Evolutionary conservation across 2,797 vertebrate genomes (phyloP), one percentile per base, ranked within the genome.

Genomic region (Urosaurus nigricauda): DNA sequence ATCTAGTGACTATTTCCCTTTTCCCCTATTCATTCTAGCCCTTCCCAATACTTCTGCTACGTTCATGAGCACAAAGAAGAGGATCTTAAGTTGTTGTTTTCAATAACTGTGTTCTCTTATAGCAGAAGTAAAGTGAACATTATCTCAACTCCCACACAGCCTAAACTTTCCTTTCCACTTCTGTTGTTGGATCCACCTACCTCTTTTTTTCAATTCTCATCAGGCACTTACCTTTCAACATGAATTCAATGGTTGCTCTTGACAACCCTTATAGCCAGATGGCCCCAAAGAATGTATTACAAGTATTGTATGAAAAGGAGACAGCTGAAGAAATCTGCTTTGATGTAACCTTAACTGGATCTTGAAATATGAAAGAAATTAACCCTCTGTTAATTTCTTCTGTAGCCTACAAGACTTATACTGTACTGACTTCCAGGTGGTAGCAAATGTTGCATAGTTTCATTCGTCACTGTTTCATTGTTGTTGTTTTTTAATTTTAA

Each of bases 311-410:
- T 81, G 47, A 58, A 80, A 87, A 35, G 9, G 0, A 0, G 84
- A 6, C 75, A 8, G 86, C 83, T 63, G 37, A 51, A 79, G 37
- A 82, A 21, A 75, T 88, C 24, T 75, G 43, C 19, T 24, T 16
- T 7, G 14, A 32, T 60, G 60, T 83, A 80, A 70, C 24, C 2
- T 8, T 17, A 89, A 93, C 85, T 17, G 0, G 43, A 47, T 17
- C 43, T 11, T 70, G 11, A 82, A 35, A 37, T 85, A 92, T 16
- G 26, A 75, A n/a, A 11, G 58, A 92, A 77, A 86, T 70, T 21
- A 87, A 14, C 11, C n/a, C 78, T 81, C 17, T 1, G 63, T 5
- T 53, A 75, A 51, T 51, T 2, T 78, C 74, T 79, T 43, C 82
- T 84, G 17, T 11, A 85, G 40, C 77, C 26, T 79, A 19, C 85